Conservation (phyloP, 1,140 invertebrate genomes). For the Physella acuta region DNA sequence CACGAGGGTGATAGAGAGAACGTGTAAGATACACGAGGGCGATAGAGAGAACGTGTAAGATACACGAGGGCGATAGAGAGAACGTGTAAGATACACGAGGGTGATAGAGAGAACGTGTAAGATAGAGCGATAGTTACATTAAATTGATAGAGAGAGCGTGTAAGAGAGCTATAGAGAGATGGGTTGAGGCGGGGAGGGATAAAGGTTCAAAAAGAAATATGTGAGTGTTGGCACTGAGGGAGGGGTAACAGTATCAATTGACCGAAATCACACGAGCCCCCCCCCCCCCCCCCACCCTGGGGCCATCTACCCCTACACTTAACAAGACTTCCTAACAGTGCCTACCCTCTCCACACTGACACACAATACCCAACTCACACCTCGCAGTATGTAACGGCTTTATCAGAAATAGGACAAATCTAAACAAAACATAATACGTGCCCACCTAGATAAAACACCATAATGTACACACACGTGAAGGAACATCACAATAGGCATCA, state of each 20-base stretch:
- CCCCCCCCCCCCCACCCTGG: background rate
- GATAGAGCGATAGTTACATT: background rate
- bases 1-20: background rate
- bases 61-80: background rate
- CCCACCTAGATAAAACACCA: too few relatives aligned
- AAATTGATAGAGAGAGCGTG: background rate
- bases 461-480: too few relatives aligned
- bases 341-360: too few relatives aligned
- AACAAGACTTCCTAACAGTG: too few relatives aligned
- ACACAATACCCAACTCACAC: too few relatives aligned
- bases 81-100: background rate
- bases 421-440: too few relatives aligned
- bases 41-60: background rate
- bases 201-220: too few relatives aligned
- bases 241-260: too few relatives aligned
- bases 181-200: background rate
- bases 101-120: background rate
- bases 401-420: too few relatives aligned
- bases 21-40: background rate
- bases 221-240: too few relatives aligned
- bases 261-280: background rate
- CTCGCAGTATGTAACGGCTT: too few relatives aligned
- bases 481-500: too few relatives aligned
- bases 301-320: background rate
- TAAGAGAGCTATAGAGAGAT: background rate